Evolutionary conservation across 2,888 invertebrate species (phyloP).

Genomic region (Cinara cedri): DNA sequence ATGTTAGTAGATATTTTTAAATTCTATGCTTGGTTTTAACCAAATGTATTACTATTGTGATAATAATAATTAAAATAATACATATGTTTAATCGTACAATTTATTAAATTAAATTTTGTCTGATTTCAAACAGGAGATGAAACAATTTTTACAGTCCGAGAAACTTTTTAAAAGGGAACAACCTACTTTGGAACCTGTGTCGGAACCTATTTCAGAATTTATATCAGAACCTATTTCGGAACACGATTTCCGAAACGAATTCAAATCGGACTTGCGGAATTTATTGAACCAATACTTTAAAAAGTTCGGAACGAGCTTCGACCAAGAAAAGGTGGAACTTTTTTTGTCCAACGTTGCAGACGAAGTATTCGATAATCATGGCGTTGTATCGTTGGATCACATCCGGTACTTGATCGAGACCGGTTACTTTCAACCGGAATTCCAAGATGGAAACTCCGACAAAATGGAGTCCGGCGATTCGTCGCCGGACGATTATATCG

Average conservation of each 20-base stretch:
- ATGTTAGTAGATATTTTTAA: no score
- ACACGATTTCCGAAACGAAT: slow-evolving; percentile 54
- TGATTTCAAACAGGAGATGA: slow-evolving; percentile 34
- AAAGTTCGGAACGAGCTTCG: slow-evolving; percentile 53
- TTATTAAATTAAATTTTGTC: no score
- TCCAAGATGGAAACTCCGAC: slow-evolving; percentile 58
- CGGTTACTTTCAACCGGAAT: slow-evolving; percentile 60
- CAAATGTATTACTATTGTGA: no score
- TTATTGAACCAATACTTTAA: slow-evolving; percentile 50
- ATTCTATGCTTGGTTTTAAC: no score
- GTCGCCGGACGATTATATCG: slow-evolving; percentile 30
- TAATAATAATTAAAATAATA: no score
- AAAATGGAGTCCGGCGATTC: no score
- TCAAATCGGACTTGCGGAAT: slow-evolving; percentile 50
- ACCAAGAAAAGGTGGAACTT: slow-evolving; percentile 58
- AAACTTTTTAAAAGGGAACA: slow-evolving; percentile 51
- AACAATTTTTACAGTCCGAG: slow-evolving; percentile 40
- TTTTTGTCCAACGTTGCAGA: slow-evolving; percentile 57
- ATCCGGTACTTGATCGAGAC: slow-evolving; percentile 60
- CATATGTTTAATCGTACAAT: no score
- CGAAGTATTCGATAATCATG: slow-evolving; percentile 57
- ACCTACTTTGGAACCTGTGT: not conserved
- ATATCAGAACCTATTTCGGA: slow-evolving; percentile 22
- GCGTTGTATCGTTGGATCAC: slow-evolving; percentile 59
- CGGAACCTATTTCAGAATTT: no score